These are phyloP conservation scores for Sapajus apella DNA, from an alignment of 2,113 vertebrate genomes.

Conservation along the genomic window DNA sequence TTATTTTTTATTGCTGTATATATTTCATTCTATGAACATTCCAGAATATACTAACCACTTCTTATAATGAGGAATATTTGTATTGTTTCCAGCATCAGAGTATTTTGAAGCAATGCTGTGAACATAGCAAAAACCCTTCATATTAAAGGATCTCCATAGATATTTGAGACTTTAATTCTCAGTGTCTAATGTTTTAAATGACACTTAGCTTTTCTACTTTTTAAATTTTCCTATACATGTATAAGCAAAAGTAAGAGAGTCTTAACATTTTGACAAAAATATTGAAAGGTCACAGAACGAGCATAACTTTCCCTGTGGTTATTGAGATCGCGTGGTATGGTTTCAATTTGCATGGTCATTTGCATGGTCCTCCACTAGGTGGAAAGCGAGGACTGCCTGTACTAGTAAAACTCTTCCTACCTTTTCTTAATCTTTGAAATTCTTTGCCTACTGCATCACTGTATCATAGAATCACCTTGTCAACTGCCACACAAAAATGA, in stretches of 20 bases:
- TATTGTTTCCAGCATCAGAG: neutral
- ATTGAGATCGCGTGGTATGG: neutral
- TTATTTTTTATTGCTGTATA: neutral
- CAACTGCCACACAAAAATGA: neutral
- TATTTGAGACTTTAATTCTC: neutral
- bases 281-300: neutral
- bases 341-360: neutral
- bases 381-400: neutral
- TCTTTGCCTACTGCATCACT: too few species aligned
- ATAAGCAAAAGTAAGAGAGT: neutral
- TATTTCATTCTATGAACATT: neutral
- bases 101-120: neutral
- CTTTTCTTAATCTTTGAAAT: neutral
- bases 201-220: neutral
- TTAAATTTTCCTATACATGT: neutral
- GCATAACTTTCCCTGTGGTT: neutral
- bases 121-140: neutral
- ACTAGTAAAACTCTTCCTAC: neutral
- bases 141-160: neutral
- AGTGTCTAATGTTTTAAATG: neutral
- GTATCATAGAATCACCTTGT: neutral
- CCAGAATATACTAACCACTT: neutral
- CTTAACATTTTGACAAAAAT: slow-evolving; percentile 10
- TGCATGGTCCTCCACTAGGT: neutral
- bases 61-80: neutral